Conservation (phyloP, 2,113 vertebrate genomes). For the Bubalus kerabau region DNA sequence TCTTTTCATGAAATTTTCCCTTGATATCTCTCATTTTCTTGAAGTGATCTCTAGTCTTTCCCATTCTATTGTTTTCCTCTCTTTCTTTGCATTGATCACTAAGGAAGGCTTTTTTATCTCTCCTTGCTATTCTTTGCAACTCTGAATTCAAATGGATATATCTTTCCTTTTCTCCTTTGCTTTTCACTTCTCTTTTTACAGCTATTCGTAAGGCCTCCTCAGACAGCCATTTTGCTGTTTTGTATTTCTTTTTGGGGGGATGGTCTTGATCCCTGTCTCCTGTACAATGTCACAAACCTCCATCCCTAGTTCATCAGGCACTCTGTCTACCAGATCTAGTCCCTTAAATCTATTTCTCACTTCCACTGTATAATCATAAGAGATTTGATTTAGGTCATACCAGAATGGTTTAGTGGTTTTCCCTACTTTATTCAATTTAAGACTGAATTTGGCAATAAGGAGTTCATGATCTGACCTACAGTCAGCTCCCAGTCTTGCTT, state of each 20-base stretch:
- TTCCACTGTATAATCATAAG: not conserved
- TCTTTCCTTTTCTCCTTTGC: not conserved
- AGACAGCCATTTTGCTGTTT: not conserved
- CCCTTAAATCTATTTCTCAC: not conserved
- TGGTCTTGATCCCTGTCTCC: not conserved
- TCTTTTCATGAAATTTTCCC: not conserved
- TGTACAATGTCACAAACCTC: not conserved
- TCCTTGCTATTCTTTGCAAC: not conserved
- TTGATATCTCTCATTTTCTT: not conserved
- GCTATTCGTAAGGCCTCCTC: not conserved
- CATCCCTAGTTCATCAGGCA: not conserved
- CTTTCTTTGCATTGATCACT: not conserved
- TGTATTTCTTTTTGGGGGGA: fast-evolving
- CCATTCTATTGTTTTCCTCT: not conserved
- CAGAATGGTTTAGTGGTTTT: not conserved
- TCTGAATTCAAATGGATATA: not conserved
- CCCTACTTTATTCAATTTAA: not conserved
- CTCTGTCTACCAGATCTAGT: not conserved
- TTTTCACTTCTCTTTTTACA: not conserved
- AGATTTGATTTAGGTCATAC: not conserved
- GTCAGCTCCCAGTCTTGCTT: not conserved
- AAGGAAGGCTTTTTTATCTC: not conserved
- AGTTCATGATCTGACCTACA: not conserved
- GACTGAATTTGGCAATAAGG: not conserved
- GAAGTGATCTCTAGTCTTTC: not conserved